Evolutionary conservation across 2,888 invertebrate species (phyloP).

Genomic region (Calameuta filiformis): DNA sequence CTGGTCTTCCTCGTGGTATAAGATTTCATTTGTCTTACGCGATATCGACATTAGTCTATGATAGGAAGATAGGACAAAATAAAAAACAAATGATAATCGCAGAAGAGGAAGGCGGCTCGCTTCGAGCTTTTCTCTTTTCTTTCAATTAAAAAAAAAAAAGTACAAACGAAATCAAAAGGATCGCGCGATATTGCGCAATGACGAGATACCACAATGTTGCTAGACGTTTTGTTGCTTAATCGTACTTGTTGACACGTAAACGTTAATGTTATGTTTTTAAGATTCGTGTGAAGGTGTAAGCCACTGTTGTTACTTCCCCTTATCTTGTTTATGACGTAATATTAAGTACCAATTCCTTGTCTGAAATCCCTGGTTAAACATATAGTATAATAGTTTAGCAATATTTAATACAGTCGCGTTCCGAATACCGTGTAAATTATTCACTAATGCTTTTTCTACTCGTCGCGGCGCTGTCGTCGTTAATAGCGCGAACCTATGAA

Average conservation of each 20-base stretch:
- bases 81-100: neutral
- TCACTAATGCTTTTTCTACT: slow-evolving; percentile 18
- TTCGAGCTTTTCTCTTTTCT: neutral
- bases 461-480: slow-evolving; percentile 21
- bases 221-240: slow-evolving; percentile 6
- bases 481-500: neutral
- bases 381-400: neutral
- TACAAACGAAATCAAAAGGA: neutral
- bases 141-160: neutral
- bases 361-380: neutral
- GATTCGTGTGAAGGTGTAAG: slow-evolving; percentile 19
- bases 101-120: neutral
- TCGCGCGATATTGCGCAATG: neutral
- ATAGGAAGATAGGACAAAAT: neutral
- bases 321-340: slow-evolving; percentile 2
- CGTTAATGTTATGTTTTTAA: neutral
- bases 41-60: neutral
- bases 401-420: slow-evolving; percentile 2
- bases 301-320: slow-evolving; percentile 15
- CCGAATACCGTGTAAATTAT: slow-evolving; percentile 19
- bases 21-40: neutral
- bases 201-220: neutral
- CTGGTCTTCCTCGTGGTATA: neutral
- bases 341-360: neutral
- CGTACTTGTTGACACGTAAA: slow-evolving; percentile 1